Evolutionary conservation across 2,888 invertebrate genomes (phyloP).

Genomic region (Machimus atricapillus): DNA sequence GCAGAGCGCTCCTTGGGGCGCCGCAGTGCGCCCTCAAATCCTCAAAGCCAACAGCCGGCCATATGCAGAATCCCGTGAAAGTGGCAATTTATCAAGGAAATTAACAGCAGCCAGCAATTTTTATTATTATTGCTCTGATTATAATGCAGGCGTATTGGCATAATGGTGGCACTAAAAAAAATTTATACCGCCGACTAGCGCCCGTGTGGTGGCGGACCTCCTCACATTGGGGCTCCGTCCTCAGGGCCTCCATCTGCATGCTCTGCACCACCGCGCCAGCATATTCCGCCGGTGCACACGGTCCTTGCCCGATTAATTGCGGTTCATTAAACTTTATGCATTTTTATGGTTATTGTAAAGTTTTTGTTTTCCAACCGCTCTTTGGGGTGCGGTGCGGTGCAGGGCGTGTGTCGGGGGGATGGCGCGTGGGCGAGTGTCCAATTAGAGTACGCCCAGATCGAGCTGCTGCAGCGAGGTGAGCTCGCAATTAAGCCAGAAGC

Average conservation of each 20-base stretch:
- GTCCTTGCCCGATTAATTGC: slow-evolving; percentile 62
- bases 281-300: neutral
- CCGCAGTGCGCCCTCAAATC: neutral
- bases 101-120: slow-evolving; percentile 31
- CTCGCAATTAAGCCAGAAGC: slow-evolving; percentile 23
- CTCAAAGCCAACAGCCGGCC: neutral
- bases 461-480: neutral
- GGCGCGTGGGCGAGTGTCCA: neutral
- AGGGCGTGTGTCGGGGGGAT: neutral
- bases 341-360: slow-evolving; percentile 37
- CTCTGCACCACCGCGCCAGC: neutral
- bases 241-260: neutral
- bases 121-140: slow-evolving; percentile 37
- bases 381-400: neutral
- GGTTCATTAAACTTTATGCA: slow-evolving; percentile 61
- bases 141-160: slow-evolving; percentile 29
- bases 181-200: neutral
- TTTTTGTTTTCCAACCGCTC: neutral
- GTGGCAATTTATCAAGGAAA: slow-evolving; percentile 33
- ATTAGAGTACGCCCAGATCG: neutral
- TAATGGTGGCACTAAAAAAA: slow-evolving; percentile 5
- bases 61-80: slow-evolving; percentile 3
- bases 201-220: neutral
- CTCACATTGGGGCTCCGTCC: neutral
- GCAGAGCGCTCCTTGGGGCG: neutral